Evolutionary conservation across 2,888 invertebrate species (phyloP).

Genomic region (Nomada lathburiana): DNA sequence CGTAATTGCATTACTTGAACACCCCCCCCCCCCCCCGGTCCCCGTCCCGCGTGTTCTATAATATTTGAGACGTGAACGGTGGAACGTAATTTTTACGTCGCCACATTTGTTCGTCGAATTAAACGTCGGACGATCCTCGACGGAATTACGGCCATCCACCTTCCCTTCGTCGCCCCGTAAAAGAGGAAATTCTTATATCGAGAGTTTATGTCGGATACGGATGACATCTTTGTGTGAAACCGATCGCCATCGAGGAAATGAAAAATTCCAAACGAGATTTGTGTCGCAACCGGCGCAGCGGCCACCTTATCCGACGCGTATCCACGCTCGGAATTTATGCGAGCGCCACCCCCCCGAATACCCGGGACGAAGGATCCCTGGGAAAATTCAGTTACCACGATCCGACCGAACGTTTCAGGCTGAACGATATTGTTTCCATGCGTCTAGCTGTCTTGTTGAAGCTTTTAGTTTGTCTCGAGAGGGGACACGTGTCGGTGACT

Average conservation of each 20-base stretch:
- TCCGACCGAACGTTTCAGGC: slow-evolving; percentile 10
- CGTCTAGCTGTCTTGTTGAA: background rate
- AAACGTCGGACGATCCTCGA: slow-evolving; percentile 20
- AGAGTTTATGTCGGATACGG: slow-evolving; percentile 54
- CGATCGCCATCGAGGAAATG: slow-evolving; percentile 77
- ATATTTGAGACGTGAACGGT: background rate
- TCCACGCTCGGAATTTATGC: slow-evolving; percentile 72
- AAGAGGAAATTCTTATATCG: slow-evolving; percentile 45
- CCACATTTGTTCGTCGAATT: slow-evolving; percentile 16
- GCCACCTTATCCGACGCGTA: slow-evolving; percentile 69
- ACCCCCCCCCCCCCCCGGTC: too few species aligned
- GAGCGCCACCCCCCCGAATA: slow-evolving; percentile 42
- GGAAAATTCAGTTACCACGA: slow-evolving; percentile 66
- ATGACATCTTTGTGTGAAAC: slow-evolving; percentile 67
- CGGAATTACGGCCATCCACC: slow-evolving; percentile 27
- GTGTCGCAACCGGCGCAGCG: slow-evolving; percentile 60
- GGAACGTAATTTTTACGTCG: background rate
- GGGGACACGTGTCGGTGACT: background rate
- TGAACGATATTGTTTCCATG: slow-evolving; percentile 24
- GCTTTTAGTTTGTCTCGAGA: background rate
- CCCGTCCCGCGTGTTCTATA: background rate
- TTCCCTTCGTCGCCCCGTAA: background rate
- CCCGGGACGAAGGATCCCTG: slow-evolving; percentile 52
- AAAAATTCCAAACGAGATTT: slow-evolving; percentile 80
- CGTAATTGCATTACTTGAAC: too few species aligned